Evolutionary conservation across 2,888 invertebrate genomes (phyloP).

Genomic region (Kuschelorhynchus macadamiae): DNA sequence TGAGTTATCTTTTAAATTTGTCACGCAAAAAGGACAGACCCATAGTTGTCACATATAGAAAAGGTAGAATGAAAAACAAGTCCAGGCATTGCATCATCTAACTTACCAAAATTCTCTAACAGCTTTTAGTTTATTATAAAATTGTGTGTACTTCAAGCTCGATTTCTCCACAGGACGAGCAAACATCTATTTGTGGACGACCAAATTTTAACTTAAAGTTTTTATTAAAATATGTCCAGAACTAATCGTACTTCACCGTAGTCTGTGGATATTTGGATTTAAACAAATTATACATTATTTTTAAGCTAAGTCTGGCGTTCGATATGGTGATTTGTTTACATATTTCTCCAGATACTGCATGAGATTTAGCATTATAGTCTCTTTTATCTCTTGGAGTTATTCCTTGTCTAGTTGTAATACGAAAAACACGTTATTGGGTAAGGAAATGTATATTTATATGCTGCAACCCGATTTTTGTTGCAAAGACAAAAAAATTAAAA

Average conservation of each 20-base stretch:
- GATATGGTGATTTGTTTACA: conserved; percentile 40
- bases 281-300: conserved; percentile 54
- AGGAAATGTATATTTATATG: conserved; percentile 4
- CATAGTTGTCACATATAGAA: conserved; percentile 50
- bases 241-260: conserved; percentile 40
- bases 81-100: conserved; percentile 44
- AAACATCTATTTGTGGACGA: conserved; percentile 54
- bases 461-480: neutral
- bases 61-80: conserved; percentile 54
- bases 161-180: conserved; percentile 51
- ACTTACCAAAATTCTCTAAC: conserved; percentile 42
- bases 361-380: conserved; percentile 2
- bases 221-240: conserved; percentile 5
- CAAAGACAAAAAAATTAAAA: conserved; percentile 7
- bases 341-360: conserved; percentile 2
- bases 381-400: conserved; percentile 14
- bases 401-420: conserved; percentile 5
- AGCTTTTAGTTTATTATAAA: conserved; percentile 48
- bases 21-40: conserved; percentile 44
- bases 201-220: conserved; percentile 48
- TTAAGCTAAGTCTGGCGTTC: conserved; percentile 53
- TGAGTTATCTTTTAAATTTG: conserved; percentile 2
- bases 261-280: conserved; percentile 45
- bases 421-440: conserved; percentile 5
- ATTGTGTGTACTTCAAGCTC: conserved; percentile 45